These are phyloP conservation scores for Chaetogeoica ovagalla DNA, from an alignment of 2,888 invertebrate species.

Conservation along the genomic window DNA sequence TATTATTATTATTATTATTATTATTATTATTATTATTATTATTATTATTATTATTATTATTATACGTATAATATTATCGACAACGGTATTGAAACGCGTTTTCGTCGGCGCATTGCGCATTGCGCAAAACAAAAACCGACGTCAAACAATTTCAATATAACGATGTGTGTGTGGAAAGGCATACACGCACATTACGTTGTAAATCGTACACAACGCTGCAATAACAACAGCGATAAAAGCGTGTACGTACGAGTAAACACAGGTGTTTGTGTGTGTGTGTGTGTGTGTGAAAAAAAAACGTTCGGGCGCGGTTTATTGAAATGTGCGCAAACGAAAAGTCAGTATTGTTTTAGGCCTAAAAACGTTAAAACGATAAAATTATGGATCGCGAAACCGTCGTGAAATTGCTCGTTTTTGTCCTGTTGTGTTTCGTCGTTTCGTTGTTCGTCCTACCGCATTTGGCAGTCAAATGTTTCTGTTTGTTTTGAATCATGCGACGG, in stretches of 20 bases:
- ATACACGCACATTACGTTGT: neutral
- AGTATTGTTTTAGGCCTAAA: neutral
- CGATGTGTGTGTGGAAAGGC: no score
- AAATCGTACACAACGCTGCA: neutral
- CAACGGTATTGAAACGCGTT: no score
- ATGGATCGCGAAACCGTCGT: neutral
- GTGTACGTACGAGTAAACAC: constrained; percentile 8
- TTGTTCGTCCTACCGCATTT: neutral
- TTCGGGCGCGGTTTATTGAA: no score
- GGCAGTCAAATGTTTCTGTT: no score
- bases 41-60: no score
- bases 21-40: no score
- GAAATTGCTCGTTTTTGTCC: neutral
- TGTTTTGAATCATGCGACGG: no score
- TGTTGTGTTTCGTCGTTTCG: constrained; percentile 27
- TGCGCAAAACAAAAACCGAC: neutral
- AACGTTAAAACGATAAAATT: constrained; percentile 8
- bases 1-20: no score
- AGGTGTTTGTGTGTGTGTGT: no score
- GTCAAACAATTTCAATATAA: no score
- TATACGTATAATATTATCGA: no score
- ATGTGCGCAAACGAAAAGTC: neutral
- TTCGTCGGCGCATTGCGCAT: no score
- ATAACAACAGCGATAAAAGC: neutral
- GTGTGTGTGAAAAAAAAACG: neutral